Conservation (phyloP, 2,888 invertebrate genomes). For the Lepidochrysops patricia region DNA sequence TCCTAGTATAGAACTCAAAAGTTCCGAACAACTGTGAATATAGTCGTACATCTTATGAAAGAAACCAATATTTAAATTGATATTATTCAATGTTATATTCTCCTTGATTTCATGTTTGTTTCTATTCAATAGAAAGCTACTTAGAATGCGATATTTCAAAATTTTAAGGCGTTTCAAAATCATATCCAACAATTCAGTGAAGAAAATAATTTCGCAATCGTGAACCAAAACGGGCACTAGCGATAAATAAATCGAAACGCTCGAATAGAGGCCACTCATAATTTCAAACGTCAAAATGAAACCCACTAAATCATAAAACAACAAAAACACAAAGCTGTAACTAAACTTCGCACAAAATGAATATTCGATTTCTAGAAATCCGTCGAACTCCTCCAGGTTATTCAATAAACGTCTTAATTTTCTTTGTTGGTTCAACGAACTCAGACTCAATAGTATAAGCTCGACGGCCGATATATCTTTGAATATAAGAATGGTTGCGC, state of each 20-base stretch:
- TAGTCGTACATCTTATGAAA: constrained; percentile 13
- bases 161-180: constrained; percentile 19
- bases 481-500: constrained; percentile 9
- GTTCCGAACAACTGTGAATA: constrained; percentile 12
- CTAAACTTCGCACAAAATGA: not conserved
- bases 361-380: constrained; percentile 12
- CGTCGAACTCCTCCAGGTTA: constrained; percentile 16
- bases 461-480: constrained; percentile 13
- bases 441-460: constrained; percentile 14
- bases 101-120: too few species aligned
- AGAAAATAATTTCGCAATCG: constrained; percentile 21
- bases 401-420: constrained; percentile 15
- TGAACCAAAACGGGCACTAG: constrained; percentile 19
- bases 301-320: constrained; percentile 8
- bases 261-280: not conserved
- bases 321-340: not conserved
- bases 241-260: constrained; percentile 1
- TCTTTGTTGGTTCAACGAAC: constrained; percentile 14
- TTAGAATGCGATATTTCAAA: constrained; percentile 18
- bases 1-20: not conserved
- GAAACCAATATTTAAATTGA: constrained; percentile 12
- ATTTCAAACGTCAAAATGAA: constrained; percentile 14
- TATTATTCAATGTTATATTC: not conserved
- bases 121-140: constrained; percentile 6
- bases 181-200: constrained; percentile 17